Evolutionary conservation across 2,888 invertebrate genomes (phyloP).

Genomic region (Agrilus mali): DNA sequence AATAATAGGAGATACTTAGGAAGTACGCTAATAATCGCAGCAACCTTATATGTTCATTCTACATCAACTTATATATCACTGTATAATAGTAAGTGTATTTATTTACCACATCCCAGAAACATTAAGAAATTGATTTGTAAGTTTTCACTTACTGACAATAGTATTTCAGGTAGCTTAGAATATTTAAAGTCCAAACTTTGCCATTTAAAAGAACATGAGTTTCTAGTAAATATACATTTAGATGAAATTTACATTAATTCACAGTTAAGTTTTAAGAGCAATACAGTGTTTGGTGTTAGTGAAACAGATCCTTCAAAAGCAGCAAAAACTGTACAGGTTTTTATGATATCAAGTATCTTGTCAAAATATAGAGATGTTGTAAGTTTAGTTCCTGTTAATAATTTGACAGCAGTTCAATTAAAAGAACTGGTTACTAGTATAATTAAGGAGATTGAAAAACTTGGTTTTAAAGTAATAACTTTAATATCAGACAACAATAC

Average conservation of each 20-base stretch:
- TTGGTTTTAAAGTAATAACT: background rate
- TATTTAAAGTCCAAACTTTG: background rate
- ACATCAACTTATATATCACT: too few species aligned
- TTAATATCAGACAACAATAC: constrained; percentile 1
- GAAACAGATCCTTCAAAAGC: background rate
- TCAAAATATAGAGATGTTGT: background rate
- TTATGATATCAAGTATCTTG: background rate
- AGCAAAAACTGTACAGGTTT: constrained; percentile 1
- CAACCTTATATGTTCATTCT: too few species aligned
- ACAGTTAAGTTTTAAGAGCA: background rate
- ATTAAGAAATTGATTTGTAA: too few species aligned
- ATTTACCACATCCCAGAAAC: too few species aligned
- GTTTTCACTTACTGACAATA: too few species aligned
- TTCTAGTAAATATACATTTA: background rate
- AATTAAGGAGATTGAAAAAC: background rate
- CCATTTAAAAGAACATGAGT: background rate
- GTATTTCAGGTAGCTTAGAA: background rate
- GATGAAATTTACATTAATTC: background rate
- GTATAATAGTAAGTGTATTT: too few species aligned
- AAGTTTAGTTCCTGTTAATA: background rate
- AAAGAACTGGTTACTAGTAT: background rate
- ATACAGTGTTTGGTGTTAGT: background rate
- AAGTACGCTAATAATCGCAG: too few species aligned
- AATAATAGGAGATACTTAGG: too few species aligned
- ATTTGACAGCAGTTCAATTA: background rate